A percentile compares a stretch with the other conserved stretches of the same genome.
phyloP scores from a whole-genome alignment of 2,797 vertebrate species.

The Xenentodon cancila region DNA sequence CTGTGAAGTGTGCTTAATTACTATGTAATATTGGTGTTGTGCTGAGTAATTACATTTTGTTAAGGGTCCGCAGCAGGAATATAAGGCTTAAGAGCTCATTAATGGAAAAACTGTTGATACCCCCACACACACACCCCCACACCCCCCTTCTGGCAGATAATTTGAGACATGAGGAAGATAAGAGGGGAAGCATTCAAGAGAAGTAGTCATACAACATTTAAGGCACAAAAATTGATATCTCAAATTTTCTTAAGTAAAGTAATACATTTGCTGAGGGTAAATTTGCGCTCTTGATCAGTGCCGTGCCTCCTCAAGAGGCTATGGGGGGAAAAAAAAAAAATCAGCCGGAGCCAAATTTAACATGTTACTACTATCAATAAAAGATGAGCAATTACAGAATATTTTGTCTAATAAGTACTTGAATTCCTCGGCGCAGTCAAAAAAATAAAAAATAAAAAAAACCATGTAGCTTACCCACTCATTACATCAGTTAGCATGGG shows the following conservation, averaged over 20 bases:
- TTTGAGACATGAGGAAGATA: conserved; percentile 65
- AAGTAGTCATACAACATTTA: conserved; percentile 72
- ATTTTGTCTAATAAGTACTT: conserved; percentile 85
- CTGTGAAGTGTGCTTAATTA: conserved; percentile 72
- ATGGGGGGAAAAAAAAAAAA: conserved; percentile 38
- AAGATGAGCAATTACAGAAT: conserved; percentile 84
- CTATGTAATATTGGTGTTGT: conserved; percentile 76
- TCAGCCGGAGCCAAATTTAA: conserved; percentile 76
- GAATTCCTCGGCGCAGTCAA: conserved; percentile 72
- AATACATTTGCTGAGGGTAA: conserved; percentile 71
- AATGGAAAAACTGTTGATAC: conserved; percentile 55
- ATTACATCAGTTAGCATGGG: conserved; percentile 79
- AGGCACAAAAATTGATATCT: conserved; percentile 68
- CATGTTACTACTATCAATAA: conserved; percentile 82
- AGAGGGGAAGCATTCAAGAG: conserved; percentile 74
- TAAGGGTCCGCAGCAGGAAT: conserved; percentile 60
- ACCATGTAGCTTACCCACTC: conserved; percentile 78
- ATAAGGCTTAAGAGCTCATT: conserved; percentile 67
- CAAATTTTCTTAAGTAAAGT: conserved; percentile 81
- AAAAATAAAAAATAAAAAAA: conserved; percentile 41
- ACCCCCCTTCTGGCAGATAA: conserved; percentile 33
- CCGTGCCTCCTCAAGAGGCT: conserved; percentile 71
- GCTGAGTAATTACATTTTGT: conserved; percentile 76
- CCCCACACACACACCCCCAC: too few species aligned
- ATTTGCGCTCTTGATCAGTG: conserved; percentile 77